These are phyloP conservation scores for Ormyrus nitidulus DNA, from an alignment of 2,888 invertebrate genomes.

Conservation along the genomic window DNA sequence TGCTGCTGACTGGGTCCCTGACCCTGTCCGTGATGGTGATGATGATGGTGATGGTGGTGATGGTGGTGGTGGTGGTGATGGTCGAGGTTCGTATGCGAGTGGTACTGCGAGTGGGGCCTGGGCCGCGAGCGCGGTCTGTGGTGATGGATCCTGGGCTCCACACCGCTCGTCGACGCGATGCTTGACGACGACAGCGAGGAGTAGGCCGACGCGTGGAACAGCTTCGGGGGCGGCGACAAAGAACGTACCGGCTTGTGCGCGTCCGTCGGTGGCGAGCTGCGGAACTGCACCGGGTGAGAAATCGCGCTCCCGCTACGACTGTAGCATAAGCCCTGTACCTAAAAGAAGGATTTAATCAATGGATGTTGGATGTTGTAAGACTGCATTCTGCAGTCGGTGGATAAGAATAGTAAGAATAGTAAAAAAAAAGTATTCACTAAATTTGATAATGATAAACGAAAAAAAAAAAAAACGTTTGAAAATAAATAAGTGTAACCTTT, in stretches of 20 bases:
- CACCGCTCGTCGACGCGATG: conserved; percentile 59
- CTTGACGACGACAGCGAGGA: conserved; percentile 66
- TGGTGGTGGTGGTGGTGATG: conserved; percentile 68
- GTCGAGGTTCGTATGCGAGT: conserved; percentile 73
- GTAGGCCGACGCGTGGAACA: conserved; percentile 71
- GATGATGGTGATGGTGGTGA: conserved; percentile 63
- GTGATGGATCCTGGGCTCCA: conserved; percentile 73
- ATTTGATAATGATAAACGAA: neutral
- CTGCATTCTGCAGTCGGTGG: neutral
- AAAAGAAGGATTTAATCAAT: neutral
- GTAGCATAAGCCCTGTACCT: conserved; percentile 78
- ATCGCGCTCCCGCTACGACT: conserved; percentile 75
- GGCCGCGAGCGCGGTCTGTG: conserved; percentile 72
- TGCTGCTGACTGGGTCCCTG: conserved; percentile 59
- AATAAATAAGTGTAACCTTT: too few species aligned
- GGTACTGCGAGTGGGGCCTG: conserved; percentile 75
- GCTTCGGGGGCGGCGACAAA: conserved; percentile 76
- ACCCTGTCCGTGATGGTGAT: conserved; percentile 64
- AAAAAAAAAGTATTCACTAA: neutral
- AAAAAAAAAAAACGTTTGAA: neutral
- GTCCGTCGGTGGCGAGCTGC: conserved; percentile 93
- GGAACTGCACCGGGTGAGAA: conserved; percentile 91
- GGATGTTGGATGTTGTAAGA: neutral
- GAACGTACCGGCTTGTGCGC: conserved; percentile 86
- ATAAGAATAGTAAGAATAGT: neutral